A percentile compares a stretch with the other conserved stretches of the same genome.
Evolutionary conservation across 2,797 vertebrate genomes (phyloP).

Genomic region (Thunnus albacares): DNA sequence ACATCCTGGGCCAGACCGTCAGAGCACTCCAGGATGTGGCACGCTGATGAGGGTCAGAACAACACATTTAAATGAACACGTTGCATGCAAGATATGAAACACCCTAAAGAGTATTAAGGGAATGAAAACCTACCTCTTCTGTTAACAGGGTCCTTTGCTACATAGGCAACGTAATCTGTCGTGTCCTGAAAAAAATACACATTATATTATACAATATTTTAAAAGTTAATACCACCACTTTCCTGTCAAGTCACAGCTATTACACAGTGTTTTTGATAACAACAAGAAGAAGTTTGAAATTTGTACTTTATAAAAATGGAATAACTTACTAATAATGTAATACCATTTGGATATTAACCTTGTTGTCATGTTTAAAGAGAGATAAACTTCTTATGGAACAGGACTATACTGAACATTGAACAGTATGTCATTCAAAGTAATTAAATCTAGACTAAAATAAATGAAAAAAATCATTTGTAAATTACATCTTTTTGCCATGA

Average conservation of each 20-base stretch:
- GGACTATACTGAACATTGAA: neutral
- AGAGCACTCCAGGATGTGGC: slow-evolving; percentile 97
- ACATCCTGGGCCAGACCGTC: slow-evolving; percentile 96
- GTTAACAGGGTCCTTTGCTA: slow-evolving; percentile 99
- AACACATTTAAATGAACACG: slow-evolving; percentile 1
- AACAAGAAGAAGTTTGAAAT: neutral
- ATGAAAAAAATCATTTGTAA: neutral
- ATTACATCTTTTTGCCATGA: neutral
- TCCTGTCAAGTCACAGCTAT: neutral
- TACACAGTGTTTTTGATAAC: neutral
- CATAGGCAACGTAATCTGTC: slow-evolving; percentile 97
- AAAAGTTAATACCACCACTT: neutral
- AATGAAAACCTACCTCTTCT: slow-evolving; percentile 91
- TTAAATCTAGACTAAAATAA: neutral
- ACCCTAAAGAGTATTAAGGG: neutral
- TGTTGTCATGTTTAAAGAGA: neutral
- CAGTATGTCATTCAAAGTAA: neutral
- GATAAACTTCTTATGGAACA: neutral
- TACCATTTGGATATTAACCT: neutral
- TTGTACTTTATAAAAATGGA: neutral
- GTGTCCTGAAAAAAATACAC: slow-evolving; percentile 89
- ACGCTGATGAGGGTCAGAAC: slow-evolving; percentile 85
- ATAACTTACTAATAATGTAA: neutral
- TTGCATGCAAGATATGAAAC: neutral
- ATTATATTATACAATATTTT: neutral